Percentiles rank a stretch among this genome's conserved stretches.
phyloP scores from a whole-genome alignment of 2,797 vertebrate species.

The Octomys mimax region DNA sequence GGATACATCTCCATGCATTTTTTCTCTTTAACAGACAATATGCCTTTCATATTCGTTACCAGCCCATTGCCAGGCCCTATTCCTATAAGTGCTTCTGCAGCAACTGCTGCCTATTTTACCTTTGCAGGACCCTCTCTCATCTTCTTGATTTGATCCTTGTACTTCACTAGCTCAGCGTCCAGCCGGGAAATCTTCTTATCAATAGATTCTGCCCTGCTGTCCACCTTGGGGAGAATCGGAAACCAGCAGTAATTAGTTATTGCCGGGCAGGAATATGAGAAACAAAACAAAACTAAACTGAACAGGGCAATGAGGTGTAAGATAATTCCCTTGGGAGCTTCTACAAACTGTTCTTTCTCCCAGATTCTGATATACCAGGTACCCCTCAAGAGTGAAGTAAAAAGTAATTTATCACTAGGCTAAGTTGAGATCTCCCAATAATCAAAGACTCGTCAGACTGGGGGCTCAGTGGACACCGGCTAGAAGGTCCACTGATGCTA shows the following conservation, averaged over 20 bases:
- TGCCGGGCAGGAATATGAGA: neutral
- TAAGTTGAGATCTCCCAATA: neutral
- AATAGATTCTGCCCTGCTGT: conserved; percentile 95
- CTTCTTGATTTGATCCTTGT: conserved; percentile 99
- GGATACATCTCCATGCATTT: neutral
- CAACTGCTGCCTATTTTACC: conserved; percentile 88
- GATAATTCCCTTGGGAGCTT: neutral
- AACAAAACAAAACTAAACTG: conserved; percentile 24
- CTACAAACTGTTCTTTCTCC: neutral
- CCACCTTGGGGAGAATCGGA: conserved; percentile 91
- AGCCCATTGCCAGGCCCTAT: neutral
- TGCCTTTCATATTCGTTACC: conserved; percentile 20
- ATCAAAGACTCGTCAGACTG: neutral
- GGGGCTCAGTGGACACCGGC: neutral
- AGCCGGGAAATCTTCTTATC: conserved; percentile 98
- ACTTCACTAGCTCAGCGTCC: conserved; percentile 96
- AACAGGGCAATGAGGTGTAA: neutral
- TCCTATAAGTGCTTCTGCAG: neutral
- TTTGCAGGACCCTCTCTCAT: conserved; percentile 99
- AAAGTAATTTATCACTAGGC: conserved; percentile 32
- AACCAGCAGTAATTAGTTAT: conserved; percentile 55
- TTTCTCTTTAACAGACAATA: conserved; percentile 28
- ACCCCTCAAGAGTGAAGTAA: neutral
- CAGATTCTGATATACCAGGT: conserved; percentile 23
- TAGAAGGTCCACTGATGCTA: neutral